Percentiles rank a stretch among this genome's conserved stretches.
These are phyloP conservation scores for Grammomys dolichurus DNA, from an alignment of 2,113 vertebrate species.

Conservation along the genomic window DNA sequence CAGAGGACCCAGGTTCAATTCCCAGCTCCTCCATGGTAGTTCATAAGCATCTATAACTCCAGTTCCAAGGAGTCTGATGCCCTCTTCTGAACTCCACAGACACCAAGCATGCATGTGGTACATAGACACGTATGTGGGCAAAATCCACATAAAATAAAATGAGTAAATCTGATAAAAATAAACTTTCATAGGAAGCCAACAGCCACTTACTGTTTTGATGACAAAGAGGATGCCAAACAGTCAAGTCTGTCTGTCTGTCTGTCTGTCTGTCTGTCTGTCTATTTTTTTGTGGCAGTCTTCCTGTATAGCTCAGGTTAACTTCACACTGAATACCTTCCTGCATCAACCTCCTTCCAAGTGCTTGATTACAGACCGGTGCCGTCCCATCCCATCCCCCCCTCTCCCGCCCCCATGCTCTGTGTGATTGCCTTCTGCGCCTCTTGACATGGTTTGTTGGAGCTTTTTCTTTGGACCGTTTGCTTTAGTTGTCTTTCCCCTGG, in stretches of 20 bases:
- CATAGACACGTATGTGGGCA: not conserved
- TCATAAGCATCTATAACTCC: not conserved
- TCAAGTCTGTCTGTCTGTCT: not conserved
- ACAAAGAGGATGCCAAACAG: not conserved
- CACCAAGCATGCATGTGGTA: not conserved
- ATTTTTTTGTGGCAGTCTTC: not conserved
- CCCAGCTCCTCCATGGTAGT: not conserved
- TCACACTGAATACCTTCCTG: not conserved
- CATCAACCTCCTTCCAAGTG: not conserved
- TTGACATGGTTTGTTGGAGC: not conserved
- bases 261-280: not conserved
- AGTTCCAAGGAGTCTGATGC: not conserved
- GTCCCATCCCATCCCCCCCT: not conserved
- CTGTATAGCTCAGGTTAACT: not conserved
- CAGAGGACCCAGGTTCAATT: not conserved
- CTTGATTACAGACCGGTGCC: not conserved
- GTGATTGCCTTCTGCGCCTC: not conserved
- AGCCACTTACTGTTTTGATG: not conserved
- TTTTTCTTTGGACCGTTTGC: conserved; percentile 39
- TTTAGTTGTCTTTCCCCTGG: conserved; percentile 17
- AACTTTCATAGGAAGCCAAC: conserved; percentile 27
- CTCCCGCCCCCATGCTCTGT: not conserved
- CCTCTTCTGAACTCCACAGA: not conserved
- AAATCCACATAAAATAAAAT: not conserved
- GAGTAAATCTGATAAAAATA: not conserved